A percentile compares a stretch with the other conserved stretches of the same genome.
phyloP scores from a whole-genome alignment of 2,113 vertebrate species.

The Axis porcinus region DNA sequence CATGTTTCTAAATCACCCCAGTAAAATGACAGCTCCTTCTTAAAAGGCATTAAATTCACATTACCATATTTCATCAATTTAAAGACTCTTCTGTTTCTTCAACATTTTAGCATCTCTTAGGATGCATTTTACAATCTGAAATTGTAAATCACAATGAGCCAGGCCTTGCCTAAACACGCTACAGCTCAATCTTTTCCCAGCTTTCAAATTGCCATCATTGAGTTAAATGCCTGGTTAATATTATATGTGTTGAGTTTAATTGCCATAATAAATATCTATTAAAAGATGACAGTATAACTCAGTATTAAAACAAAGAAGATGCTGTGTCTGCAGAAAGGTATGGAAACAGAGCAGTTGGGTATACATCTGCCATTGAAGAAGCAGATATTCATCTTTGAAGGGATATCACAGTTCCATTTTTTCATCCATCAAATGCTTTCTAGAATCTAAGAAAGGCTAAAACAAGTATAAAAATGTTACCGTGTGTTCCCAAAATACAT shows the following conservation, averaged over 20 bases:
- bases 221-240: background rate
- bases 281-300: background rate
- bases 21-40: background rate
- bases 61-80: background rate
- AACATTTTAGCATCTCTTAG: background rate
- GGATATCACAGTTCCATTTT: background rate
- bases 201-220: background rate
- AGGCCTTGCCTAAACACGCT: background rate
- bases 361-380: background rate
- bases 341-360: background rate
- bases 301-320: background rate
- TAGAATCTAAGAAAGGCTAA: background rate
- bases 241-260: background rate
- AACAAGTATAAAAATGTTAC: background rate
- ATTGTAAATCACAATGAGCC: background rate
- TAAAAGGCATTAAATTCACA: background rate
- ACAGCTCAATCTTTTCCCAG: background rate
- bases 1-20: background rate
- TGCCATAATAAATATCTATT: background rate
- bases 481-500: background rate
- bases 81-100: background rate
- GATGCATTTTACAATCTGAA: background rate
- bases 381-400: background rate
- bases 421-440: background rate
- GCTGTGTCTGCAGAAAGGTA: background rate